Percentiles rank a stretch among this genome's conserved stretches.
These are phyloP conservation scores for Macropis europaea DNA, from an alignment of 2,888 invertebrate genomes.

Conservation along the genomic window DNA sequence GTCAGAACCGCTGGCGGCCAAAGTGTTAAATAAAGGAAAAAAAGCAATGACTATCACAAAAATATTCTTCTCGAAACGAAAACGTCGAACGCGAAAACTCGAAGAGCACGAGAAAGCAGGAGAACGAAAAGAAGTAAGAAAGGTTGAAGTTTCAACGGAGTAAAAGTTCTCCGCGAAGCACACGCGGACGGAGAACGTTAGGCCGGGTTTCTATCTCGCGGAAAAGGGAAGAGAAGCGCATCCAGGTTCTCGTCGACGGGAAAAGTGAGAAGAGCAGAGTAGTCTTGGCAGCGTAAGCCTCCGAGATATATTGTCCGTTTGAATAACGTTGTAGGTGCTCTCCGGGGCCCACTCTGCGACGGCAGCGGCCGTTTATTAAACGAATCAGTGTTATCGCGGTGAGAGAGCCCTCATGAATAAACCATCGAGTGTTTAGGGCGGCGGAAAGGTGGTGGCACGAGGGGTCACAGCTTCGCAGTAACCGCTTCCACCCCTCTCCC, in stretches of 20 bases:
- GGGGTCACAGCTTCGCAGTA: constrained; percentile 62
- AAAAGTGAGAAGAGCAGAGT: constrained; percentile 55
- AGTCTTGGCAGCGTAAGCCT: constrained; percentile 75
- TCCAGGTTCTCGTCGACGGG: constrained; percentile 14
- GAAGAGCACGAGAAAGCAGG: background rate
- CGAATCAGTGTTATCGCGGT: constrained; percentile 79
- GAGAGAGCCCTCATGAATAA: constrained; percentile 79
- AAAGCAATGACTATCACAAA: too few species aligned
- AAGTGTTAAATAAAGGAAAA: too few species aligned
- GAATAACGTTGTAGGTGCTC: constrained; percentile 73
- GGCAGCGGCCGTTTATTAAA: constrained; percentile 77
- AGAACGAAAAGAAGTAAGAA: background rate
- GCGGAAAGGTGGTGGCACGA: constrained; percentile 61
- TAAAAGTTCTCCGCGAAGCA: constrained; percentile 43
- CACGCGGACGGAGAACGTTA: too few species aligned
- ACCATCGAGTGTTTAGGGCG: constrained; percentile 78
- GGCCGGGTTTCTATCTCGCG: background rate
- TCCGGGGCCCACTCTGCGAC: constrained; percentile 54
- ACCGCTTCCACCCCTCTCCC: constrained; percentile 53
- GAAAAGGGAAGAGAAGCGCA: background rate
- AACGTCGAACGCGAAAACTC: background rate
- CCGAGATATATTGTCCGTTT: constrained; percentile 76
- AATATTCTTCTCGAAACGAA: too few species aligned
- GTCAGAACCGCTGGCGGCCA: too few species aligned
- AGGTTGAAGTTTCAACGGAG: background rate